Conservation (phyloP, 37 sponge, comb jelly and placozoan species). For the Oopsacas minuta region DNA sequence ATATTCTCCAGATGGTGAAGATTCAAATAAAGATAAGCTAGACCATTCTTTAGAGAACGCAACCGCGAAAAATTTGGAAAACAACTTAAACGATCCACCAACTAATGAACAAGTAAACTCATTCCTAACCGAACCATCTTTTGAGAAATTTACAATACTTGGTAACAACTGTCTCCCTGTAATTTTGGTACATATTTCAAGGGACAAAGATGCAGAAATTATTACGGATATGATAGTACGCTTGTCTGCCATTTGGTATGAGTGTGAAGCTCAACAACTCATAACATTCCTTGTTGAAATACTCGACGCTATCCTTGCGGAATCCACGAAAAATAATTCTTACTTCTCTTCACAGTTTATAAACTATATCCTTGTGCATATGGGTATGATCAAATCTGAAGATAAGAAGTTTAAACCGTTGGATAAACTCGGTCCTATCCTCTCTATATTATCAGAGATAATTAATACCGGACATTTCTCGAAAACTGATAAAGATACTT, state of each 20-base stretch:
- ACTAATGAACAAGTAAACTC: background rate
- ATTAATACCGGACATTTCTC: background rate
- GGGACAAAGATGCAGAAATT: background rate
- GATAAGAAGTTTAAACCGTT: constrained; percentile 5
- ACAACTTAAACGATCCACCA: background rate
- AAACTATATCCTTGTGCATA: background rate
- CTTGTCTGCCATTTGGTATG: background rate
- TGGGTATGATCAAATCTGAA: background rate
- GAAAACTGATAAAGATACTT: background rate
- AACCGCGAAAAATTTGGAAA: background rate
- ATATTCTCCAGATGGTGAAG: too few relatives aligned
- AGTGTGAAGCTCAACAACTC: background rate
- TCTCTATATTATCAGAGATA: background rate
- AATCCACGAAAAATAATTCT: background rate
- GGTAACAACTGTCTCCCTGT: background rate
- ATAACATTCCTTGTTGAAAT: background rate
- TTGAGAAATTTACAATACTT: background rate
- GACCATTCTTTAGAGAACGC: background rate
- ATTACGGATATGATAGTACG: background rate
- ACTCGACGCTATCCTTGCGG: background rate
- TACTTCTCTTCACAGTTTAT: constrained; percentile 6
- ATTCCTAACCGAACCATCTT: background rate
- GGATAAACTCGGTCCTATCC: background rate
- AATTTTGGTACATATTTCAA: background rate
- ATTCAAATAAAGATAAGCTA: too few relatives aligned